Conservation (phyloP, 2,888 invertebrate species). For the Lydus trimaculatus region DNA sequence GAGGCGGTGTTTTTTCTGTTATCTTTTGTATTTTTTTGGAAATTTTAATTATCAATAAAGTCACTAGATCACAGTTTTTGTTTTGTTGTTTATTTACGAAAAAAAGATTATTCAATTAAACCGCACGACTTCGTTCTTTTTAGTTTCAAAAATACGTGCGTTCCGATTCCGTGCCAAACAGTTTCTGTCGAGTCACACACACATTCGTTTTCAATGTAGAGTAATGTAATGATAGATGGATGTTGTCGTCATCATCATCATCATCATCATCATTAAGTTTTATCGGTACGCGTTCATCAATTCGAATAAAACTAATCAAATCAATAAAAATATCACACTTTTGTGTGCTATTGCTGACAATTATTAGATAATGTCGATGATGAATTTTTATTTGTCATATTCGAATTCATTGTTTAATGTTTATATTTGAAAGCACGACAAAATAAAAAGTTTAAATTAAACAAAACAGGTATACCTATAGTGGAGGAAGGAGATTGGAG, state of each 20-base stretch:
- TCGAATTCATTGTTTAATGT: background rate
- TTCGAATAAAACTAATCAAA: too few relatives aligned
- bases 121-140: background rate
- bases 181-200: background rate
- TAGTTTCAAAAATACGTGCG: background rate
- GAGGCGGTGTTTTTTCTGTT: constrained; percentile 6
- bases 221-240: background rate
- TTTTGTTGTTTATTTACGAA: too few relatives aligned
- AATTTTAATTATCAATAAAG: too few relatives aligned
- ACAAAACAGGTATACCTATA: too few relatives aligned
- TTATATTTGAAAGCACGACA: background rate
- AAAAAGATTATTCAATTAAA: background rate
- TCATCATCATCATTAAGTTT: background rate
- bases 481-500: too few relatives aligned
- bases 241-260: background rate
- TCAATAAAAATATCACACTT: too few relatives aligned
- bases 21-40: too few relatives aligned
- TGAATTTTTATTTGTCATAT: background rate
- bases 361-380: too few relatives aligned
- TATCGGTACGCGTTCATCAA: too few relatives aligned
- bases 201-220: background rate
- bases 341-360: too few relatives aligned
- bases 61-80: constrained; percentile 20
- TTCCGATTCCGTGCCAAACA: background rate
- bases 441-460: too few relatives aligned